These are phyloP conservation scores for Ceramica pisi DNA, from an alignment of 2,888 invertebrate species.

Conservation along the genomic window DNA sequence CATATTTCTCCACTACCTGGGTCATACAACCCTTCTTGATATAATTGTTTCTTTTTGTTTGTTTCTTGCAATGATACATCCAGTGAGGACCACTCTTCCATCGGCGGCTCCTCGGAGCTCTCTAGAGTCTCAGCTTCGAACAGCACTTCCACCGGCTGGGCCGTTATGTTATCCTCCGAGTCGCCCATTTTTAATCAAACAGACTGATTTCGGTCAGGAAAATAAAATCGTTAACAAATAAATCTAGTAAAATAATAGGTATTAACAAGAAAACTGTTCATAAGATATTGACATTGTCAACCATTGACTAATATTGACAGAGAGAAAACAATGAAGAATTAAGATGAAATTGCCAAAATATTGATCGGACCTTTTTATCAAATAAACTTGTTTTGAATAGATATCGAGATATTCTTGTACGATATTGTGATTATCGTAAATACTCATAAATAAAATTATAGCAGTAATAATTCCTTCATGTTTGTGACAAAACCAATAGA, in stretches of 20 bases:
- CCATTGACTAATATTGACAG: neutral
- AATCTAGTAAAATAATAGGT: slow-evolving; percentile 15
- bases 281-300: slow-evolving; percentile 32
- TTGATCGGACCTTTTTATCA: neutral
- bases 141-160: slow-evolving; percentile 32
- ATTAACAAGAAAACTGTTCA: slow-evolving; percentile 15
- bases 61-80: slow-evolving; percentile 64
- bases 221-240: slow-evolving; percentile 35
- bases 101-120: slow-evolving; percentile 79
- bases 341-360: slow-evolving; percentile 13
- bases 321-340: neutral
- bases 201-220: neutral
- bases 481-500: neutral
- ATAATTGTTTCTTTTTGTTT: slow-evolving; percentile 71
- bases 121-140: slow-evolving; percentile 64
- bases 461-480: neutral
- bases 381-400: no score
- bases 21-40: slow-evolving; percentile 72
- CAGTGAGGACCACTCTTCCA: slow-evolving; percentile 83
- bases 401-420: neutral
- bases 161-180: slow-evolving; percentile 43
- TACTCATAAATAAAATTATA: neutral
- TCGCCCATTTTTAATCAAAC: slow-evolving; percentile 51
- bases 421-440: neutral
- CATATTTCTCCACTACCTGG: slow-evolving; percentile 82